A percentile compares a stretch with the other conserved stretches of the same genome.
Conservation (phyloP, 1,140 invertebrate genomes). For the Pygmarrhopalites habei region DNA sequence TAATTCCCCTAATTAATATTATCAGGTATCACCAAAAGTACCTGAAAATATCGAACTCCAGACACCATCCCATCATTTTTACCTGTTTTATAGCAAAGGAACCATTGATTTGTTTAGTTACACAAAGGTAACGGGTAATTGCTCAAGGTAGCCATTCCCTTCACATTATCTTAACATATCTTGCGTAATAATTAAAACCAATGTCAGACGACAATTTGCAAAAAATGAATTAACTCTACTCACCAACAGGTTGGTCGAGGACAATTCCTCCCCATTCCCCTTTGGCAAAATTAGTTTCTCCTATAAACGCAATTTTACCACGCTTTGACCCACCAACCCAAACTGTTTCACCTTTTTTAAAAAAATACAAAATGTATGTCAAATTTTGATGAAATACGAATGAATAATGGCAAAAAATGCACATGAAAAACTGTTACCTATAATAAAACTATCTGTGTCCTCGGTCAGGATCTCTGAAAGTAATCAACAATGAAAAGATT, state of each 20-base stretch:
- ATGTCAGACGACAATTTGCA: too few relatives aligned
- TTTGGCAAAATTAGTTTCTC: slow-evolving; percentile 92
- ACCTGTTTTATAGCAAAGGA: slow-evolving; percentile 34
- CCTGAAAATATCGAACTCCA: slow-evolving; percentile 55
- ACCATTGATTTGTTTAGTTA: not conserved
- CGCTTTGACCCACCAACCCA: slow-evolving; percentile 94
- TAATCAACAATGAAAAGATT: too few relatives aligned
- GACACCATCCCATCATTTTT: slow-evolving; percentile 49
- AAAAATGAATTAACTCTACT: slow-evolving; percentile 23
- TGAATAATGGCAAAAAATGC: too few relatives aligned
- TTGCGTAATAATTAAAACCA: too few relatives aligned
- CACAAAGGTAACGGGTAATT: too few relatives aligned
- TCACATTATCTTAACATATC: too few relatives aligned
- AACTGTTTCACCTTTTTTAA: slow-evolving; percentile 88
- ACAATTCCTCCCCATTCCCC: slow-evolving; percentile 97
- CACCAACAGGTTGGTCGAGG: slow-evolving; percentile 85
- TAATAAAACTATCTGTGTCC: slow-evolving; percentile 66
- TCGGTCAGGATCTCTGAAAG: slow-evolving; percentile 53
- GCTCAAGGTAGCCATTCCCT: too few relatives aligned
- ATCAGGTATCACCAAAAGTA: too few relatives aligned
- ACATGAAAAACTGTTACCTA: too few relatives aligned
- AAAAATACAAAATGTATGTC: too few relatives aligned
- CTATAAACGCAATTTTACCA: slow-evolving; percentile 91
- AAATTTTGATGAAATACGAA: too few relatives aligned
- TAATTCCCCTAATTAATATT: too few relatives aligned